These are phyloP conservation scores for Scaptomyza pallida DNA, from an alignment of 1,140 invertebrate species.

Conservation along the genomic window DNA sequence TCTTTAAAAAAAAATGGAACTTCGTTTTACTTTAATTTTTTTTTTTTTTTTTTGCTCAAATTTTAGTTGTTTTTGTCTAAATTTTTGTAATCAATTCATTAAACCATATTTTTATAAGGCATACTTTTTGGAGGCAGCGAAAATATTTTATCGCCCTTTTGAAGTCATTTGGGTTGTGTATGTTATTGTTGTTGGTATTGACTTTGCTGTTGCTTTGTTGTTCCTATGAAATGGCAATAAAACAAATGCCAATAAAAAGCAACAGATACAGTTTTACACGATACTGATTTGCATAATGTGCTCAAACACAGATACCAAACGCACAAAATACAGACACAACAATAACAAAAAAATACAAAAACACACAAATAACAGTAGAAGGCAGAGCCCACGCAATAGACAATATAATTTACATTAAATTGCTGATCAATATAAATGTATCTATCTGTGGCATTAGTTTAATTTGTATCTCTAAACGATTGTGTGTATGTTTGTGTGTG, in stretches of 20 bases:
- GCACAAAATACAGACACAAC: neutral
- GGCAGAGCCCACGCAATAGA: conserved; percentile 51
- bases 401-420: conserved; percentile 83
- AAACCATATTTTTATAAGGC: conserved; percentile 11
- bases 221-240: conserved; percentile 58
- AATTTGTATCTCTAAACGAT: conserved; percentile 56
- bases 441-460: conserved; percentile 71
- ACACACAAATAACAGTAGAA: conserved; percentile 7
- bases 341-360: neutral
- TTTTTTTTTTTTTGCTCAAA: too few species aligned
- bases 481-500: neutral
- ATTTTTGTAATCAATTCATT: neutral
- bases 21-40: neutral
- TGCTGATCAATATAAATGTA: conserved; percentile 81
- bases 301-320: conserved; percentile 30
- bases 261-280: conserved; percentile 68
- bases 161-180: conserved; percentile 11
- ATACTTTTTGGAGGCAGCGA: conserved; percentile 24
- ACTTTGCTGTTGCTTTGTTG: conserved; percentile 5
- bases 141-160: neutral
- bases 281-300: conserved; percentile 76
- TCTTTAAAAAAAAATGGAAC: too few species aligned
- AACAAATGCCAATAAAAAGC: conserved; percentile 76
- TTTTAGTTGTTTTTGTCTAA: neutral
- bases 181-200: conserved; percentile 24